A percentile compares a stretch with the other conserved stretches of the same genome.
These are phyloP conservation scores for Neodontobutis hainanensis DNA, from an alignment of 2,113 vertebrate species.

Conservation along the genomic window DNA sequence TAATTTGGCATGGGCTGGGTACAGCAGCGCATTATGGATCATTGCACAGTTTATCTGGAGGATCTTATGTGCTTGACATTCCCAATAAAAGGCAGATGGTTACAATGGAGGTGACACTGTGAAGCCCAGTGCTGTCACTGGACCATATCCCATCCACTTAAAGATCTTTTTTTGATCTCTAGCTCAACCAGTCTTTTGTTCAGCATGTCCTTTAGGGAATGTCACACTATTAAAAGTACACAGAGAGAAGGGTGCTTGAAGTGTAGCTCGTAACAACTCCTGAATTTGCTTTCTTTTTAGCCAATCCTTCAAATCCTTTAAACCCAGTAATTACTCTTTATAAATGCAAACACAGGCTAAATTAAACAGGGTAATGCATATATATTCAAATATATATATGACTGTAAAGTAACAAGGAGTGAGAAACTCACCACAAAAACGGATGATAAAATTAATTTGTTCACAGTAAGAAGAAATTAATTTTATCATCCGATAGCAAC, in stretches of 20 bases:
- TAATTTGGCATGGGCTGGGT: slow-evolving; percentile 23
- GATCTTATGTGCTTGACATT: slow-evolving; percentile 48
- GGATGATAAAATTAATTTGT: too few species aligned
- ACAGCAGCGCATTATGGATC: slow-evolving; percentile 36
- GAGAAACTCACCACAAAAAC: too few species aligned
- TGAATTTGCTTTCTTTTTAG: not conserved
- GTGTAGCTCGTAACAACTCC: slow-evolving; percentile 10
- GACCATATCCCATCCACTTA: slow-evolving; percentile 49
- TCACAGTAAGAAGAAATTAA: too few species aligned
- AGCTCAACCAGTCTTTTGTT: slow-evolving; percentile 34
- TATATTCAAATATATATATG: not conserved
- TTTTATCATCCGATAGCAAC: too few species aligned
- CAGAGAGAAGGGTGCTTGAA: slow-evolving; percentile 15
- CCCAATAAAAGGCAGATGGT: slow-evolving; percentile 48
- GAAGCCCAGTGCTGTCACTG: slow-evolving; percentile 25
- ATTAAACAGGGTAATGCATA: slow-evolving; percentile 1
- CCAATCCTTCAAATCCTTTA: slow-evolving; percentile 3
- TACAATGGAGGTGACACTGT: slow-evolving; percentile 51
- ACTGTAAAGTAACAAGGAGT: too few species aligned
- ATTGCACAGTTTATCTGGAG: slow-evolving; percentile 36
- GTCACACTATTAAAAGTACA: slow-evolving; percentile 43
- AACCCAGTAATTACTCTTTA: slow-evolving; percentile 10
- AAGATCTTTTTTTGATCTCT: slow-evolving; percentile 42
- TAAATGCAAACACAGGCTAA: slow-evolving; percentile 2
- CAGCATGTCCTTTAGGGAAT: slow-evolving; percentile 52